Evolutionary conservation across 2,888 invertebrate genomes (phyloP).

Genomic region (Leptopilina syphax): DNA sequence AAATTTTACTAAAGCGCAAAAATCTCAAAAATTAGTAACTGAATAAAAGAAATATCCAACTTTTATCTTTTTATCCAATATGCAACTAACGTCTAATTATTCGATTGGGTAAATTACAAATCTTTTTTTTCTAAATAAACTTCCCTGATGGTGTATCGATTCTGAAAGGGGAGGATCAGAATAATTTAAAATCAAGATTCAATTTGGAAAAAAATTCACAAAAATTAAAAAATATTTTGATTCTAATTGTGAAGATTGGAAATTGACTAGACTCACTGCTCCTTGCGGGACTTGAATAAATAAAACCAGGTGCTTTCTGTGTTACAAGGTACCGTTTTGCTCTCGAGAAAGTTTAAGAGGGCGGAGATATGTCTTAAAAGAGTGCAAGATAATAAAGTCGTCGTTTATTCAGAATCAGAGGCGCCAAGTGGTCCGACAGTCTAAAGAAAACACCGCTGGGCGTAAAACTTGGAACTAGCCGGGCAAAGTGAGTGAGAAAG

Average conservation of each 20-base stretch:
- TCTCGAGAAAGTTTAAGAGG: conserved; percentile 47
- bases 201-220: too few species aligned
- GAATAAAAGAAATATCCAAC: too few species aligned
- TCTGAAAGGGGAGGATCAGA: too few species aligned
- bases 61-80: too few species aligned
- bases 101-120: too few species aligned
- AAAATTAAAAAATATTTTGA: too few species aligned
- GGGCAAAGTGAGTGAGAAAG: conserved; percentile 46
- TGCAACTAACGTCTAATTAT: too few species aligned
- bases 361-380: conserved; percentile 48
- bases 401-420: conserved; percentile 59
- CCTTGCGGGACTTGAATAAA: background rate
- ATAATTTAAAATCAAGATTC: too few species aligned
- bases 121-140: too few species aligned
- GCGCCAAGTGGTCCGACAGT: conserved; percentile 60
- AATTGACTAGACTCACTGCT: background rate
- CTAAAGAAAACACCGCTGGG: conserved; percentile 48
- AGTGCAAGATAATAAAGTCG: conserved; percentile 61
- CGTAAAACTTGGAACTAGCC: conserved; percentile 55
- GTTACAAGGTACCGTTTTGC: conserved; percentile 41
- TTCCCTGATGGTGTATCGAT: too few species aligned
- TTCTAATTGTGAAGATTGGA: background rate
- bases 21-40: too few species aligned
- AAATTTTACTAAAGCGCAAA: too few species aligned
- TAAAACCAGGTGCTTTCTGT: background rate